Evolutionary conservation across 2,888 invertebrate genomes (phyloP).

Genomic region (Branchipolynoe longqiensis): DNA sequence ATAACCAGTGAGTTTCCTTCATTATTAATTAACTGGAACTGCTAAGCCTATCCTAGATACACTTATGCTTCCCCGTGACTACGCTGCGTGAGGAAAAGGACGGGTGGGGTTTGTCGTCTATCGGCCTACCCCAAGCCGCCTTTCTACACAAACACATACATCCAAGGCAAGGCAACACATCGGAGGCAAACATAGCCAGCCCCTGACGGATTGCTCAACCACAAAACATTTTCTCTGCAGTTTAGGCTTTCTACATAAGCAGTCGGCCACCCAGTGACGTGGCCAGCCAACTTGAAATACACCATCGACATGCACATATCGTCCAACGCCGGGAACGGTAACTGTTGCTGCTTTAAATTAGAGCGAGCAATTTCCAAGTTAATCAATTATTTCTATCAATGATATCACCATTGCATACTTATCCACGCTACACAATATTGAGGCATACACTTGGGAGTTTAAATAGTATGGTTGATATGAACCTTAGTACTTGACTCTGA

Average conservation of each 20-base stretch:
- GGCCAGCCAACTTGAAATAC: neutral
- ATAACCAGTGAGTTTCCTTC: neutral
- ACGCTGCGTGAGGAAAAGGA: neutral
- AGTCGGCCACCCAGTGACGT: neutral
- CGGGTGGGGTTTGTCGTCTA: neutral
- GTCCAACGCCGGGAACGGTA: too few relatives aligned
- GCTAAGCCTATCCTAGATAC: slow-evolving; percentile 11
- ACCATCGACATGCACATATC: neutral
- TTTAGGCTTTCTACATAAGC: slow-evolving; percentile 18
- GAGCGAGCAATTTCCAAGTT: neutral
- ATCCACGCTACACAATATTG: slow-evolving; percentile 32
- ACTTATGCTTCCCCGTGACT: neutral
- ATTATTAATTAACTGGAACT: neutral
- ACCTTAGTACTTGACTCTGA: too few relatives aligned
- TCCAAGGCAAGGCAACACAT: too few relatives aligned
- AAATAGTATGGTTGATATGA: slow-evolving; percentile 11
- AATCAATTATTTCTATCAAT: neutral
- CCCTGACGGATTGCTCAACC: too few relatives aligned
- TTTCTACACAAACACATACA: slow-evolving; percentile 21
- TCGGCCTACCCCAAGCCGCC: slow-evolving; percentile 15
- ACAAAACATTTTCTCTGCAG: too few relatives aligned
- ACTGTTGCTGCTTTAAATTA: neutral
- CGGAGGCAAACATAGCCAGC: too few relatives aligned
- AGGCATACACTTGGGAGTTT: slow-evolving; percentile 18
- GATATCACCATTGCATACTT: neutral